phyloP scores from a whole-genome alignment of 2,888 invertebrate genomes.

The Cryptus armator region DNA sequence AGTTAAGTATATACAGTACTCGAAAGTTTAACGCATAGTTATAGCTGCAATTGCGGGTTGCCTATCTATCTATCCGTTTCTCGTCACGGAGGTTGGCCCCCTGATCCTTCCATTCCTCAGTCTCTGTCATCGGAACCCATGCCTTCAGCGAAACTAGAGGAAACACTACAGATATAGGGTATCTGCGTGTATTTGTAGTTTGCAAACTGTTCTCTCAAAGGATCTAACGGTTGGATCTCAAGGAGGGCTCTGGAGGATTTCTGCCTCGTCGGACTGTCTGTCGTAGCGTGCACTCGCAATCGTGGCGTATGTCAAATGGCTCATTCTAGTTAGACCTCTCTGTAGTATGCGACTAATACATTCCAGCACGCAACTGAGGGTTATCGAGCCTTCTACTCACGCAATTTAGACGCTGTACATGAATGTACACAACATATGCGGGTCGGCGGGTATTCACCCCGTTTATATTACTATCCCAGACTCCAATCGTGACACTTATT shows the following conservation, averaged over 20 bases:
- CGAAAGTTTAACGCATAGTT: conserved; percentile 40
- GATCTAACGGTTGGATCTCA: not conserved
- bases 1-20: conserved; percentile 4
- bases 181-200: conserved; percentile 12
- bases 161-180: not conserved
- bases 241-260: conserved; percentile 32
- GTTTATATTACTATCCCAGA: not conserved
- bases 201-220: conserved; percentile 36
- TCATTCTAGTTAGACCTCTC: conserved; percentile 4
- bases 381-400: not conserved
- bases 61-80: conserved; percentile 23
- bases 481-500: not conserved
- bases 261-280: not conserved
- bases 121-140: not conserved
- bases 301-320: not conserved
- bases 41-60: not conserved
- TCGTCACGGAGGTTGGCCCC: conserved; percentile 20
- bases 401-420: conserved; percentile 4
- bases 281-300: conserved; percentile 17
- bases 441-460: conserved; percentile 15
- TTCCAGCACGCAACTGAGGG: conserved; percentile 27
- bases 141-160: conserved; percentile 12
- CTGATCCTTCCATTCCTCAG: not conserved
- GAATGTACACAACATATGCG: not conserved
- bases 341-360: conserved; percentile 12